These are phyloP conservation scores for Drosophila kokeensis DNA, from an alignment of 2,888 invertebrate genomes.

Conservation along the genomic window DNA sequence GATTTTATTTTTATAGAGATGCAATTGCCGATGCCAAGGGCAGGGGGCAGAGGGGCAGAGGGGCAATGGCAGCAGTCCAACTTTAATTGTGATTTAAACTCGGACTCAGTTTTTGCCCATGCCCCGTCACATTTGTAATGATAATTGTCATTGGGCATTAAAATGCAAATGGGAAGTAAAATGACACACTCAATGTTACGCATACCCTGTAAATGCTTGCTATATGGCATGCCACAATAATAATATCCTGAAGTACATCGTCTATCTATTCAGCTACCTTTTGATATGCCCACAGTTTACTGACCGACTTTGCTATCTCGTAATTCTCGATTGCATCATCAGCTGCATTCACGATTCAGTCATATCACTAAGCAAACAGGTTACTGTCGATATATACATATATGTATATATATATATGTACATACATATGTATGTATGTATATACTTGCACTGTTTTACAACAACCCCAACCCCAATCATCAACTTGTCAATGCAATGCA, in stretches of 20 bases:
- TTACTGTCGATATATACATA: not conserved
- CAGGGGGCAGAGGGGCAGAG: no score
- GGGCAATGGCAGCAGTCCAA: not conserved
- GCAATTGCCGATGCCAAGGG: not conserved
- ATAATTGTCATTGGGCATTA: not conserved
- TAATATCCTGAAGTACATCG: not conserved
- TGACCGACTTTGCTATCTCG: slow-evolving; percentile 36
- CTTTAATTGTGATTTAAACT: not conserved
- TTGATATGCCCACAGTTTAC: slow-evolving; percentile 10
- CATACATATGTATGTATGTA: not conserved
- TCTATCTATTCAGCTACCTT: not conserved
- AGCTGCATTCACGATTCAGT: slow-evolving; percentile 16
- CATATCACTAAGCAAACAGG: not conserved
- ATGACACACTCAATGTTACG: not conserved
- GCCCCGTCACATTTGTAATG: slow-evolving; percentile 1
- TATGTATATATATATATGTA: not conserved
- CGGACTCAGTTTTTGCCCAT: not conserved
- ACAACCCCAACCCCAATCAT: not conserved
- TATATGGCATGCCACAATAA: not conserved
- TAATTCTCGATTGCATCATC: slow-evolving; percentile 31
- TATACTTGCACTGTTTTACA: not conserved
- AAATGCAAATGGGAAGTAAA: not conserved
- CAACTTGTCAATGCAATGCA: not conserved
- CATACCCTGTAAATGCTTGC: not conserved
- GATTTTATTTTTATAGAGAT: not conserved